A percentile compares a stretch with the other conserved stretches of the same genome.
phyloP scores from a whole-genome alignment of 1,140 invertebrate genomes.

The Pseudomyrmex sp. region DNA sequence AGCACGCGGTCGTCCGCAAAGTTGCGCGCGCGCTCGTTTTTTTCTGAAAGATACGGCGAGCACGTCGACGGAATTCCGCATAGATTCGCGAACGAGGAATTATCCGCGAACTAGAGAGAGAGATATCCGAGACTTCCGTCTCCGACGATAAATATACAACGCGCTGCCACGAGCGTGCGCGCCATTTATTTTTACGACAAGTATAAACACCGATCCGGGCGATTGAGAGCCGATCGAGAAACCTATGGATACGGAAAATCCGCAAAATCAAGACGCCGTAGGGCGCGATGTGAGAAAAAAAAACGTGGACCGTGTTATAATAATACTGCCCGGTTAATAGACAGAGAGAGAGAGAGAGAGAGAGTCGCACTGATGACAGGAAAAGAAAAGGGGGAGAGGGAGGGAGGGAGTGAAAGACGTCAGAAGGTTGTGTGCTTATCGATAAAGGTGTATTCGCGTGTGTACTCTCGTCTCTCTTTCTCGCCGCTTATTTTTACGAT shows the following conservation, averaged over 20 bases:
- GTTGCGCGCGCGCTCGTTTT: slow-evolving; percentile 44
- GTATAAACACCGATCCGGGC: neutral
- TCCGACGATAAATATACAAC: slow-evolving; percentile 15
- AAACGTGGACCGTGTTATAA: slow-evolving; percentile 17
- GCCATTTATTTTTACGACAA: neutral
- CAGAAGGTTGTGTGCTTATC: slow-evolving; percentile 43
- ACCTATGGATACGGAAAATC: neutral
- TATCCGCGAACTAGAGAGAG: too few relatives aligned
- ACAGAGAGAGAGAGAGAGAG: neutral
- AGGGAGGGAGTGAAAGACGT: slow-evolving; percentile 38
- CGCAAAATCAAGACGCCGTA: neutral
- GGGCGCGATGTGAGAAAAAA: neutral
- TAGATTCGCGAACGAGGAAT: neutral
- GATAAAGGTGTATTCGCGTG: slow-evolving; percentile 41
- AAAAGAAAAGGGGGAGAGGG: neutral
- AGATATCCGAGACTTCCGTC: slow-evolving; percentile 1
- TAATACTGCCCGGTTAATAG: slow-evolving; percentile 26
- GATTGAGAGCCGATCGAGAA: neutral
- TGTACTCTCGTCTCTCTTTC: too few relatives aligned
- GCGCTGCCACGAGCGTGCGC: neutral
- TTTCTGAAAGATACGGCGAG: neutral
- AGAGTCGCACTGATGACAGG: neutral
- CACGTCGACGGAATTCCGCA: slow-evolving; percentile 4
- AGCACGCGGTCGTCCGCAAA: slow-evolving; percentile 55
- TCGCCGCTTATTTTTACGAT: slow-evolving; percentile 40